Base-by-base conservation (phyloP, 2,888 invertebrate genomes). In the Matsumyia berberina region DNA sequence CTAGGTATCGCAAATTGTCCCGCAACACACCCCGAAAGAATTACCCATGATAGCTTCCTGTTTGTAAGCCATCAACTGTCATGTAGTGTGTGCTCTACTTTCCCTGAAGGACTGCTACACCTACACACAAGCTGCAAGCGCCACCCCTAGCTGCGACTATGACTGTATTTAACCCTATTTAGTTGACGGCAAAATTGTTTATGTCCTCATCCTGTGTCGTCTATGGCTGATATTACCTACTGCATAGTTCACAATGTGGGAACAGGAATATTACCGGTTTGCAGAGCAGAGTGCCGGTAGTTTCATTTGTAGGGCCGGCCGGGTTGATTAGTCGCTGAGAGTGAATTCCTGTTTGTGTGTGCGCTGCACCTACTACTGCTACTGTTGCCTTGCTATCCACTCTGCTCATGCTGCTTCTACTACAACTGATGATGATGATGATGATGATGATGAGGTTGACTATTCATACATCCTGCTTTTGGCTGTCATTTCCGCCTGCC, bases 401-500 rank as follows among this genome's bases (percentile, higher is more conserved):
- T 17, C 17, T 51, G 39, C 33, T 42, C 9, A 19, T 42, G 3
- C 33, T 49, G 12, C 53, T 55, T 11, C 29, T 35, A 17, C n/a
- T 57, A 1, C 51, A 29, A 8, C 5, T 55, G 35, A 1, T 69
- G 35, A n/a, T 69, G 62, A 62, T 74, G 69, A 85, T 85, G 73
- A 79, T 78, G 73, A 83, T 74, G 83, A 83, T 78, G 67, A 83
- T 73, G 78, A 73, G 73, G 55, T 74, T 58, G 69, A 80, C 79
- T 80, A 85, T 85, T 85, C 85, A 76, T 85, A 70, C 86, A 86
- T 86, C 82, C 86, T 86, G 86, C 86, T 82, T 86, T 86, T 55
- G 82, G 82, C 82, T 86, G 86, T 88, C 88, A 89, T 89, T 89
- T 90, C 89, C 89, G 89, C 70, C 88, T 88, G 86, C 87, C 87